Base-by-base conservation (phyloP, 2,888 invertebrate species). In the Campoletis raptor region DNA sequence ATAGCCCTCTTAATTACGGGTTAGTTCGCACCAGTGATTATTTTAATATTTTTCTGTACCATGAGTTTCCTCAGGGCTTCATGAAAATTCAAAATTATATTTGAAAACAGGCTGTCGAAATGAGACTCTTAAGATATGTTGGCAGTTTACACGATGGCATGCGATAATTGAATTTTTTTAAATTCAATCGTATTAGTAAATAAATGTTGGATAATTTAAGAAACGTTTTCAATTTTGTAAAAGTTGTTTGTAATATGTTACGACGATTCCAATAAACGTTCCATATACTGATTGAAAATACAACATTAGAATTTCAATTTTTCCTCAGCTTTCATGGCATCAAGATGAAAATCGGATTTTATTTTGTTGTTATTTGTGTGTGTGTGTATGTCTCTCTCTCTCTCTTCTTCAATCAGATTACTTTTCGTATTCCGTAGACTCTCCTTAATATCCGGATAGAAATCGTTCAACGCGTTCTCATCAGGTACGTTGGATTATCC, bases 361-460 rank as follows among this genome's bases (percentile, higher is more conserved):
- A 7, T 61, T 64, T 30, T 42, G n/a, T 30, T 42, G n/a, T 54
- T n/a, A 5, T 30, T 10, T 42, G 21, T 1, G 36, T 42, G 15
- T 64, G 67, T 30, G 12, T 12, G 7, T 10, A 42, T 69, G 30
- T 36, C 45, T 52, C 24, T 79, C 10, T 80, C 52, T 80, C 37
- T 80, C 30, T 52, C 76, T 61, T 24, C 67, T 30, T 66, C 40
- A 67, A 69, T 57, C 76, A 69, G 72, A 48, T 72, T 82, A 76
- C 67, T 15, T 42, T 54, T 24, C 57, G 64, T 54, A 77, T 54
- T 77, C 37, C 52, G 61, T 73, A 37, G 72, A 45, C 72, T 73
- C 52, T 77, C 57, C 83, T 79, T 86, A 81, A 83, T 86, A 86
- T 86, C 83, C 83, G 81, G 83, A 40, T 73, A 70, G 48, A 66